Evolutionary conservation across 1,140 invertebrate species (phyloP).

Genomic region (Vanessa tameamea): DNA sequence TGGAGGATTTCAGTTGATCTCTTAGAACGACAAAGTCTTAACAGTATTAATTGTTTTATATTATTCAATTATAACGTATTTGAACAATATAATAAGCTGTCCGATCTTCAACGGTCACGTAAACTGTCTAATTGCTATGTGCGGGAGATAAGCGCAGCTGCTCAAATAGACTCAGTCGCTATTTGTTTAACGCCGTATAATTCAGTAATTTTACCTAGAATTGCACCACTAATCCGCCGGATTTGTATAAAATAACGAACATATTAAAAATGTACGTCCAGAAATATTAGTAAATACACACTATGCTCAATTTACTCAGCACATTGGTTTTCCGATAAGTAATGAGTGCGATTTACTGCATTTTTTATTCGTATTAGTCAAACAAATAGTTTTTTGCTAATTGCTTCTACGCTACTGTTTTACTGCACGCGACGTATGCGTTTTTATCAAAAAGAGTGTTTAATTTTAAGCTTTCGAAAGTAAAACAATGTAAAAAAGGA

Average conservation of each 20-base stretch:
- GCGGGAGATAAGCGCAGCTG: conserved; percentile 51
- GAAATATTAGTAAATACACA: not conserved
- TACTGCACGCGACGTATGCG: conserved; percentile 55
- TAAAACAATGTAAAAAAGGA: not conserved
- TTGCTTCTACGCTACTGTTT: conserved; percentile 54
- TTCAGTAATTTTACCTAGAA: conserved; percentile 55
- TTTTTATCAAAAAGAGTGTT: conserved; percentile 40
- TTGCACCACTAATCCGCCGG: conserved; percentile 55
- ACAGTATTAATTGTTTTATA: not conserved
- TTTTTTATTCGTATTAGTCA: conserved; percentile 46
- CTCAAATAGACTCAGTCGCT: conserved; percentile 61
- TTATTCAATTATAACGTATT: conserved; percentile 15
- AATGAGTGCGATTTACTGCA: conserved; percentile 36
- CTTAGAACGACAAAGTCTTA: not conserved
- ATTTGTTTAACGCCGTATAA: conserved; percentile 60
- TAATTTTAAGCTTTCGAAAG: not conserved
- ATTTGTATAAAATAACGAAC: conserved; percentile 30
- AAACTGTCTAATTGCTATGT: conserved; percentile 36
- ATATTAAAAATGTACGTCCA: not conserved
- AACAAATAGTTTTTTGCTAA: conserved; percentile 61
- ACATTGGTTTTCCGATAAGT: conserved; percentile 51
- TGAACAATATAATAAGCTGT: conserved; percentile 33
- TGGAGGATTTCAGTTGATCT: not conserved
- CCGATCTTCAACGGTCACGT: conserved; percentile 33
- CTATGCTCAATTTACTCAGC: conserved; percentile 31